phyloP scores from a whole-genome alignment of 1,140 invertebrate species.

The Halesus radiatus region DNA sequence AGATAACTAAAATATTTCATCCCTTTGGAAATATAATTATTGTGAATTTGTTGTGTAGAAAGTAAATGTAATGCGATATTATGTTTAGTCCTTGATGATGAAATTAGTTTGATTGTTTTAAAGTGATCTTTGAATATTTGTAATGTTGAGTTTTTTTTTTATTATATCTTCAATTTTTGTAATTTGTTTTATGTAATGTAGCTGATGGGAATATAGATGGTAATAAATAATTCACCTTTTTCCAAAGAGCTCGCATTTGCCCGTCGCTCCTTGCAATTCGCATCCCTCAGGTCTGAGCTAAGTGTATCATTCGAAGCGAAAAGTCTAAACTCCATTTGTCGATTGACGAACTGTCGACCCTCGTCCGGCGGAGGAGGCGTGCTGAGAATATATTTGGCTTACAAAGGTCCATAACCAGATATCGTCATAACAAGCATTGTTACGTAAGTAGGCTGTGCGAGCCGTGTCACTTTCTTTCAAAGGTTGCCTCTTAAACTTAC shows the following conservation, averaged over 20 bases:
- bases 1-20: too few relatives aligned
- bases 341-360: constrained; percentile 57
- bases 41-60: too few relatives aligned
- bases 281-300: background rate
- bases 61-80: too few relatives aligned
- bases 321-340: constrained; percentile 54
- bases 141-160: too few relatives aligned
- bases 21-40: too few relatives aligned
- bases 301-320: constrained; percentile 41
- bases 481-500: too few relatives aligned
- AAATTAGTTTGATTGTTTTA: too few relatives aligned
- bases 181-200: background rate
- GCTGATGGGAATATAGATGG: background rate
- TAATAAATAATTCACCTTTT: constrained; percentile 3
- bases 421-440: constrained; percentile 24
- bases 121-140: too few relatives aligned
- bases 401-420: constrained; percentile 18
- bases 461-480: background rate
- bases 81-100: too few relatives aligned
- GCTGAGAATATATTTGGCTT: constrained; percentile 44
- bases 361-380: constrained; percentile 46
- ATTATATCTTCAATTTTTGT: too few relatives aligned
- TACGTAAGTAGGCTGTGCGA: background rate
- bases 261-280: too few relatives aligned
- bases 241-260: background rate